Base-by-base conservation (phyloP, 2,888 invertebrate species). In the Ptilodon capucinus region DNA sequence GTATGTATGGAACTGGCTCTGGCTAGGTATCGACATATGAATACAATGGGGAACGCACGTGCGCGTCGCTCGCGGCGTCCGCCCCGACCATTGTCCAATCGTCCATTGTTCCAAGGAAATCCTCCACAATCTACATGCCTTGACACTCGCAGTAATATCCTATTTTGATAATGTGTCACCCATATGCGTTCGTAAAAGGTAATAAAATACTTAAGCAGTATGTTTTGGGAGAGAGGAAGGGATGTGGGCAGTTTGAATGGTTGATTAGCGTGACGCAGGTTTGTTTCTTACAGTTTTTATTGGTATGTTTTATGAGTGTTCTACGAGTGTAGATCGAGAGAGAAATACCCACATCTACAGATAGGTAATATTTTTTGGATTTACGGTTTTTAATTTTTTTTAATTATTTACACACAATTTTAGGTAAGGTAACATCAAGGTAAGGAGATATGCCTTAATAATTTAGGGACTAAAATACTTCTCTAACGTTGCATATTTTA, bases 41-140 rank as follows among this genome's bases (percentile, higher is more conserved):
- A 82, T 77, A 87, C 86, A 86, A 86, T 85, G 75, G 40, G 66
- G 68, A 68, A 76, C 79, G 83, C 89, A 89, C 88, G 89, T 86
- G 89, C 84, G 76, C 63, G 66, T 60, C 72, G 76, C 69, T 71
- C 73, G 54, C 52, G 69, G 68, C 65, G 65, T 66, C 63, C 62
- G 63, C 54, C 68, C 60, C 71, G 57, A 47, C 84, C 79, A 86
- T 88, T 88, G 88, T 89, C 84, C 77, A 66, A 66, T 54, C 60
- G 62, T 47, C 82, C 82, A 88, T 88, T 89, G 88, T 88, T 84
- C 85, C 80, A 84, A 76, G 79, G 83, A 84, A 84, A 85, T 84
- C 79, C 79, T 82, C 67, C 68, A 64, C n/a, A n/a, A 28, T 34
- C 40, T 76, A 81, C 79, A 82, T 68, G 79, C 75, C 80, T 84